Base-by-base conservation (phyloP, 2,888 invertebrate genomes). In the Ophion obscuratus region DNA sequence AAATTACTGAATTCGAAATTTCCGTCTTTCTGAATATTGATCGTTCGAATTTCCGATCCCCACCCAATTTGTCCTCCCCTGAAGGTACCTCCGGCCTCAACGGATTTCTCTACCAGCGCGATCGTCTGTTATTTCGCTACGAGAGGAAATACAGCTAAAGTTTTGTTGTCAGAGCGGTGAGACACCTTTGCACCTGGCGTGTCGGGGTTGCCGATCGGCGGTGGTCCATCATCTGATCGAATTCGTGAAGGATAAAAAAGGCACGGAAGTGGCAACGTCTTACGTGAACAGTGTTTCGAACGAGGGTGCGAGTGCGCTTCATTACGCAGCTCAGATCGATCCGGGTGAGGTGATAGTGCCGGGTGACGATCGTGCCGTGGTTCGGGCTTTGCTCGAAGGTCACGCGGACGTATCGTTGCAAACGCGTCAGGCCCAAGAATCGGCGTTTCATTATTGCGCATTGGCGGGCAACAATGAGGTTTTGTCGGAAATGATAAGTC, bases 401-500 rank as follows among this genome's bases (percentile, higher is more conserved):
- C 98, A 98, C 9, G 99, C 99, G 0, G 98, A 99, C 93, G 97
- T 98, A 0, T 96, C 97, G 75, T 94, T 97, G 83, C 97, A 97
- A 91, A 98, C 99, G 0, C 97, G 97, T 94, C 96, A 97, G 94
- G 97, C 97, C 20, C 96, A 97, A 89, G 99, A 99, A 95, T 98
- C 99, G 0, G 98, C 98, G 0, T 97, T 99, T 91, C 99, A 99
- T 93, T 97, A 98, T 92, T 98, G 98, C 91, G 99, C 99, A 1
- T 95, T 98, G 27, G 98, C 98, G 6, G 99, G 99, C 24, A 99
- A 99, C 94, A 99, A 99, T 92, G 98, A 99, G 90, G 97, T 99
- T 7, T 95, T 99, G 90, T 96, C 97, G 90, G 99, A 99, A 94
- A 99, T 99, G 96, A 97, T 99, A 67, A 96, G 97, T 62, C 97